Evolutionary conservation across 2,113 vertebrate species (phyloP), one percentile per base, ranked within the genome.

Genomic region (Clupea harengus): DNA sequence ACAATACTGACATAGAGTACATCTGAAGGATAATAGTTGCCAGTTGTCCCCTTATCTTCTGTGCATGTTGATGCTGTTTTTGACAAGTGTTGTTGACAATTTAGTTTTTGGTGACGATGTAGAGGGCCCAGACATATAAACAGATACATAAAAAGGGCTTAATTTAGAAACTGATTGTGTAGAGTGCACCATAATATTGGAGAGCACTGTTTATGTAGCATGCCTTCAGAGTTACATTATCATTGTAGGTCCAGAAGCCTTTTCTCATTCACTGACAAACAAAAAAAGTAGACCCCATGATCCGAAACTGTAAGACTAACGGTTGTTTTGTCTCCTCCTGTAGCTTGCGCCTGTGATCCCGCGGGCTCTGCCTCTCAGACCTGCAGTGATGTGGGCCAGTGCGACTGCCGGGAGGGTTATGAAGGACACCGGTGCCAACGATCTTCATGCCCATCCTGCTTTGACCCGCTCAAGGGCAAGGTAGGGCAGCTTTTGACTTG

Each of bases 321-420:
- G 46, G 6, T 54, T 32, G 11, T 67, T 72, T 54, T 72, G 54
- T 83, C 57, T 67, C 22, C 6, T 18, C 45, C 87, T 82, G 32
- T 90, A 99, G 98, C 95, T 5, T 99, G 98, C 67, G 86, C 88
- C 90, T 99, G 98, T 0, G 87, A 96, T 90, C 85, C 87, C 0
- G 13, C 32, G 0, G 96, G 96, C 0, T 95, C 97, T 0, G 92
- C 94, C 89, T 93, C 94, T 0, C 9, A 81, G 0, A 93, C 88
- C 45, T 99, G 98, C 17, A 94, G 91, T 9, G 87, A 86, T 0
- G 91, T 91, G 0, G 97, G 97, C 15, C 96, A 92, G 90, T 99
- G 98, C 89, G 86, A 90, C 47, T 99, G 98, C 91, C 95, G 94
- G 89, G 90, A 95, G 0, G 97, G 96, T 20, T 97, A 95, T 0